phyloP scores from a whole-genome alignment of 2,797 vertebrate species.

The Tokudaia tokunoshimensis region DNA sequence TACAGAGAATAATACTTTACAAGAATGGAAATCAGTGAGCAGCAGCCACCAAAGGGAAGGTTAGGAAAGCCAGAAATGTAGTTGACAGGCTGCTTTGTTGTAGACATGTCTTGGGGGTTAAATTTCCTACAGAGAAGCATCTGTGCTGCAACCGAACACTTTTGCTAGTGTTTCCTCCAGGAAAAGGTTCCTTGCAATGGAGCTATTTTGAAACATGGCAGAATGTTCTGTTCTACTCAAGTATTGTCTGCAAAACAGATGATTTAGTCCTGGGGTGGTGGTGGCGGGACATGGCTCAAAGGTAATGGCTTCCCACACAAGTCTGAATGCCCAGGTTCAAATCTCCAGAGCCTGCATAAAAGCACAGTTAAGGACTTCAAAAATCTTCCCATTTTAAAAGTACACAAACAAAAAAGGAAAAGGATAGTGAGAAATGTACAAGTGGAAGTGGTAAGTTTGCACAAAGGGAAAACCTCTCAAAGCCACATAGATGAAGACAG shows the following conservation, averaged over 20 bases:
- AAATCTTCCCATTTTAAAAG: neutral
- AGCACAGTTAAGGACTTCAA: neutral
- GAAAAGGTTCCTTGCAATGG: neutral
- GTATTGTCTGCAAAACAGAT: neutral
- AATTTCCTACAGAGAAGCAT: neutral
- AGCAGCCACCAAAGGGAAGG: neutral
- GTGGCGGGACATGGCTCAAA: neutral
- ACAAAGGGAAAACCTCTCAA: neutral
- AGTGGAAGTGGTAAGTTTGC: neutral
- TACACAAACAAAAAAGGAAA: neutral
- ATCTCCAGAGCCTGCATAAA: neutral
- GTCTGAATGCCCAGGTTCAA: neutral
- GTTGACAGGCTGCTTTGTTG: neutral
- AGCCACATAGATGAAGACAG: neutral
- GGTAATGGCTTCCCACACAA: neutral
- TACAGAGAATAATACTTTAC: neutral
- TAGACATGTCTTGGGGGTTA: neutral
- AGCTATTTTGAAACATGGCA: neutral
- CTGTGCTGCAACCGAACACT: neutral
- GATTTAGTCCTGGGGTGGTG: neutral
- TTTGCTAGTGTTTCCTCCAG: neutral
- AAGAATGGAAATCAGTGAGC: neutral
- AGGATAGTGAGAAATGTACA: neutral
- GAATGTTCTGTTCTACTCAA: neutral
- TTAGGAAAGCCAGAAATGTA: neutral